Conservation (phyloP, 2,888 invertebrate species). For the Acrobasis suavella region DNA sequence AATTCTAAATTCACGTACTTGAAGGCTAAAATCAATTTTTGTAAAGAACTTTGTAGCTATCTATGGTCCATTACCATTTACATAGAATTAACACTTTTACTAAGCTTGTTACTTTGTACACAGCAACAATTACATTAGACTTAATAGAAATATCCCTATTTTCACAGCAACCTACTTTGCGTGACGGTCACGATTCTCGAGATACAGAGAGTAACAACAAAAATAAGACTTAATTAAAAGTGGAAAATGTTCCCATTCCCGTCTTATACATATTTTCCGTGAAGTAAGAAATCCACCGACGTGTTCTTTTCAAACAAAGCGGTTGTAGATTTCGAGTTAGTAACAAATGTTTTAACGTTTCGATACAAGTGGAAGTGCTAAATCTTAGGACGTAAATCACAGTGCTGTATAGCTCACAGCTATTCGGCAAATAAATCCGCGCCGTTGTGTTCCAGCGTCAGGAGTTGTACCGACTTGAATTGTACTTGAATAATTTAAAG, state of each 20-base stretch:
- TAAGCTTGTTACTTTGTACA: constrained; percentile 2
- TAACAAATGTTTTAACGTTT: constrained; percentile 69
- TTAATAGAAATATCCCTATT: constrained; percentile 31
- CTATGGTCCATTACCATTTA: neutral
- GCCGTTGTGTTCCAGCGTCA: constrained; percentile 49
- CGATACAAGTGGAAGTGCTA: constrained; percentile 70
- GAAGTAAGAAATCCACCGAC: constrained; percentile 48
- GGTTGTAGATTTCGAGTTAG: constrained; percentile 57
- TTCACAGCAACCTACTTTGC: constrained; percentile 45
- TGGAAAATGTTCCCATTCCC: constrained; percentile 47
- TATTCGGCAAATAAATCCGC: constrained; percentile 60
- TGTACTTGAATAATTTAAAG: constrained; percentile 49
- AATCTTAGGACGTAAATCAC: constrained; percentile 68
- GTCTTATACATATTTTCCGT: constrained; percentile 39
- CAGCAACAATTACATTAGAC: constrained; percentile 8
- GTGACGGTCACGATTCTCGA: constrained; percentile 56
- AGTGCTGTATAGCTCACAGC: constrained; percentile 49
- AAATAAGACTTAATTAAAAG: constrained; percentile 65
- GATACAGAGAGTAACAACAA: constrained; percentile 49
- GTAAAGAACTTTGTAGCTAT: too few relatives aligned
- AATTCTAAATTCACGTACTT: too few relatives aligned
- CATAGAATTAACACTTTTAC: neutral
- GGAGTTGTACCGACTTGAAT: constrained; percentile 34
- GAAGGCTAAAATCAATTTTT: too few relatives aligned
- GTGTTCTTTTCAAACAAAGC: constrained; percentile 41